Evolutionary conservation across 2,113 vertebrate species (phyloP), one percentile per base, ranked within the genome.

Genomic region (Echinops telfairi): DNA sequence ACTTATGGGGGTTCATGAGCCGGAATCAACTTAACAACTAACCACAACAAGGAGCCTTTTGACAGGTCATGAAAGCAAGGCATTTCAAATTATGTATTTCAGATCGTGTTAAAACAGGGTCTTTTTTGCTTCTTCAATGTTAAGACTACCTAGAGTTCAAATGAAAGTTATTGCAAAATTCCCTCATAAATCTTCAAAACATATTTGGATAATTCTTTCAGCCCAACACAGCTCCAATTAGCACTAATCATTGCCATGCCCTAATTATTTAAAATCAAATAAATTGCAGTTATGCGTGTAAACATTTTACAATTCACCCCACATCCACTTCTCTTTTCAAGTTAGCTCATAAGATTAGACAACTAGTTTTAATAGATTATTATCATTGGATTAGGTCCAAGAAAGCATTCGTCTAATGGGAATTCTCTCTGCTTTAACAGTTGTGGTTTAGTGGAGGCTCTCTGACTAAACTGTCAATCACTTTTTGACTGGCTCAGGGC

Each of bases 361-460:
- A 98, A 97, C 38, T 95, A 96, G 95, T 97, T 94, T 96, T 95
- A 96, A 84, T 76, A 94, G 95, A 97, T 97, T 98, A 96, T 73
- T 97, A 91, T 96, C 97, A 96, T 96, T 97, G 90, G 94, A 94
- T 92, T 96, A 95, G 93, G 83, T 97, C 96, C 94, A 97, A 95
- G 89, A 73, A 96, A 73, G 92, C 91, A 97, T 93, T 90, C 3
- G 9, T 94, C 93, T 96, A 91, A 80, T 73, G 86, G 89, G 93
- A 97, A 97, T 98, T 97, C 88, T 96, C 95, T 71, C 88, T 97
- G 66, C 43, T 97, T 97, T 96, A 96, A 86, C 71, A 91, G 94
- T 96, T 93, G 81, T 58, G 38, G 82, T 86, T 92, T 89, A 97
- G 88, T 20, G 71, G n/a, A 97, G 15, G 36, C 79, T 94, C 66